Evolutionary conservation across 2,888 invertebrate genomes (phyloP), one percentile per base, ranked within the genome.

Genomic region (Tethea ocularis): DNA sequence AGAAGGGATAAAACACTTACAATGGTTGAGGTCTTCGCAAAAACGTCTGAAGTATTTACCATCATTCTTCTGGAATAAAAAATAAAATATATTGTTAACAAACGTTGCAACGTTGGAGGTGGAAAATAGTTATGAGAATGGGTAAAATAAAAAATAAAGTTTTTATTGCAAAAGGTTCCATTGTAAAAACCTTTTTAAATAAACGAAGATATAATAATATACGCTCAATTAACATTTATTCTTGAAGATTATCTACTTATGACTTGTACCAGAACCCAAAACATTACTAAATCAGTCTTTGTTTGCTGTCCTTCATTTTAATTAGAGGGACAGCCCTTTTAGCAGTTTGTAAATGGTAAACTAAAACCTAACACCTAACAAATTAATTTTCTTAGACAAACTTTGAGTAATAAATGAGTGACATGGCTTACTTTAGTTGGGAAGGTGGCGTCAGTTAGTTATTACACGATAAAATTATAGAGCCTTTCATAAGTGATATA

Each of bases 281-380:
- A 20, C 33, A 22, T 20, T 33, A 33, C 33, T 54, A 13, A 54
- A 59, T 38, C 23, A 20, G 36, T 67, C 51, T 61, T 64, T 69
- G 61, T 69, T 66, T 68, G 56, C 60, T 56, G 64, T 63, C 66
- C 58, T 67, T 68, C 58, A 64, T 69, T 71, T 71, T 72, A 74
- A 72, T 73, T 71, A 69, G 51, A 61, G 56, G 46, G 41, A 56
- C 63, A 60, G 56, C 60, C 71, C 66, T 69, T 71, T 66, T 58
- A 65, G 53, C 60, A 57, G 64, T 71, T 74, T 71, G 67, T 68
- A 66, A 74, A 74, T 71, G 67, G 63, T 52, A 58, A 64, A 66
- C 65, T 71, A 58, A 26, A 53, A 24, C 56, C 61, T 64, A 71
- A 71, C 68, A 61, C 66, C 58, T 55, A 22, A 24, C 46, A 15